Conservation (phyloP, 2,113 vertebrate species). For the Sinocyclocheilus grahami region DNA sequence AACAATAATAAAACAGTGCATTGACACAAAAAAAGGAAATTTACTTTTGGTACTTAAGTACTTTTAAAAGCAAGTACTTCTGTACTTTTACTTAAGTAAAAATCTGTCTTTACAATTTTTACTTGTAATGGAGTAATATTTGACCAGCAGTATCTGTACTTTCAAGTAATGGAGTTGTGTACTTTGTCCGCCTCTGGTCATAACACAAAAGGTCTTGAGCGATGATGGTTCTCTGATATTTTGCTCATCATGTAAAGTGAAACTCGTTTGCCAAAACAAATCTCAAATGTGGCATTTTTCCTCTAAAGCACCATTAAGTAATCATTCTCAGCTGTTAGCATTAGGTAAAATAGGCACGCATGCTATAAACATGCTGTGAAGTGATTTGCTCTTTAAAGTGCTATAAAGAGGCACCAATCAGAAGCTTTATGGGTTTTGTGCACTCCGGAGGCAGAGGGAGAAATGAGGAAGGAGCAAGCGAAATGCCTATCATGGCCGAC, state of each 20-base stretch:
- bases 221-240: background rate
- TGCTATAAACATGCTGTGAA: constrained; percentile 12
- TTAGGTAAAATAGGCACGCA: constrained; percentile 43
- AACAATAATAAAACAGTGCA: too few relatives aligned
- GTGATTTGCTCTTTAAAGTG: constrained; percentile 28
- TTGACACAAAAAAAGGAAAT: too few relatives aligned
- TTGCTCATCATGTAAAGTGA: constrained; percentile 30
- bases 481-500: constrained; percentile 25
- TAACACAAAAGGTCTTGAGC: background rate
- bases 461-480: constrained; percentile 8
- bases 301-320: constrained; percentile 30
- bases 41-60: too few relatives aligned
- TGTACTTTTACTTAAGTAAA: too few relatives aligned
- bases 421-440: constrained; percentile 38
- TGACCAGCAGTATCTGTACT: too few relatives aligned
- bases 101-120: too few relatives aligned
- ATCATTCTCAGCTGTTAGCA: constrained; percentile 17
- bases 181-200: background rate
- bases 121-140: too few relatives aligned
- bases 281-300: constrained; percentile 11
- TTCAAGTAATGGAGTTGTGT: too few relatives aligned
- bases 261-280: constrained; percentile 19
- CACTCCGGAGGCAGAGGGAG: background rate
- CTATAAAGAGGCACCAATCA: constrained; percentile 35
- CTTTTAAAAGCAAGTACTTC: too few relatives aligned